Conservation (phyloP, 2,797 vertebrate genomes). For the Masticophis lateralis region DNA sequence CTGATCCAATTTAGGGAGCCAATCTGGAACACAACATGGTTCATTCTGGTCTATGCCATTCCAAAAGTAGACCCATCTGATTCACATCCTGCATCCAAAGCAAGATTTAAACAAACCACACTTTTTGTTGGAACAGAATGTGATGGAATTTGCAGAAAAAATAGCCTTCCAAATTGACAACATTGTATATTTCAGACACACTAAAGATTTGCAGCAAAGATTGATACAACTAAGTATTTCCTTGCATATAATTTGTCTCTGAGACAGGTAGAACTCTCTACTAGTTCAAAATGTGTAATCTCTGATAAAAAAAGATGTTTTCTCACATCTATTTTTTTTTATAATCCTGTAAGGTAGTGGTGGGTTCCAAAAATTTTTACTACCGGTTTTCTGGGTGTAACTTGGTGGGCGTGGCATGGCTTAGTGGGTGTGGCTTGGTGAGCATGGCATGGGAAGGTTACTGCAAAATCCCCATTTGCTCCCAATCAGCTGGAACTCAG, state of each 20-base stretch:
- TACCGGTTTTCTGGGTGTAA: no score
- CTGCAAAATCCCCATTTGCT: no score
- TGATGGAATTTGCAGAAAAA: neutral
- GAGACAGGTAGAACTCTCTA: neutral
- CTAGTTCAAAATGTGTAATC: neutral
- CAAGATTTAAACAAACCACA: neutral
- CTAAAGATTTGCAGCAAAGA: neutral
- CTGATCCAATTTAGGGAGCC: neutral
- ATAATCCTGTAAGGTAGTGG: neutral
- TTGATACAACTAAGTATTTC: neutral
- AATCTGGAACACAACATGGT: neutral
- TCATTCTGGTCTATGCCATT: neutral
- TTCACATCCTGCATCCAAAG: neutral
- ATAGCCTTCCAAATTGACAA: neutral
- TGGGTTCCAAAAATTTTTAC: no score
- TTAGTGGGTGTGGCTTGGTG: no score
- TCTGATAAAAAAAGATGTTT: neutral
- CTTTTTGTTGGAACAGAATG: neutral
- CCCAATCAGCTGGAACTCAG: no score
- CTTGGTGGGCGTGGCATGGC: no score
- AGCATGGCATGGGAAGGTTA: no score
- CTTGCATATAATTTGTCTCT: neutral
- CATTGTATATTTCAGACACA: neutral
- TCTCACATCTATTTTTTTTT: neutral
- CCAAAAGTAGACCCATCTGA: neutral